Percentiles rank a stretch among this genome's conserved stretches.
Conservation (phyloP, 92 coral and sea anemone genomes). For the Epizoanthus scotinus region DNA sequence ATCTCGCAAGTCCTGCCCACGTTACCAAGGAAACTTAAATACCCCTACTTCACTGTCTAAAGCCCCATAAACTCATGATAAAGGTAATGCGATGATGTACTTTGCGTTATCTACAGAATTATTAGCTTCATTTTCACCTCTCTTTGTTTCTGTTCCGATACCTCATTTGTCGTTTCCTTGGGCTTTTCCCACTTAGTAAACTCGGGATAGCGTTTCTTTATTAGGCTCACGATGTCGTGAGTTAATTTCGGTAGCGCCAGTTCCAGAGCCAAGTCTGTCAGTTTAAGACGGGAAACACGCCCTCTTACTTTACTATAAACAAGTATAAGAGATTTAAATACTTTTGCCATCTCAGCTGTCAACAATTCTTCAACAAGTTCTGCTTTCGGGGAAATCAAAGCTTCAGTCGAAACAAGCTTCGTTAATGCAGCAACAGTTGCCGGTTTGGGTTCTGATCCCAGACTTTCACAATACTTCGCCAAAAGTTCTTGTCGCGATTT, state of each 20-base stretch:
- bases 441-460: not conserved
- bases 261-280: slow-evolving; percentile 41
- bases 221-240: slow-evolving; percentile 19
- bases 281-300: not conserved
- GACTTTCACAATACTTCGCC: slow-evolving; percentile 12
- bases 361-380: slow-evolving; percentile 22
- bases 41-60: too few relatives aligned
- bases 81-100: too few relatives aligned
- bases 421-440: slow-evolving; percentile 5
- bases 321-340: not conserved
- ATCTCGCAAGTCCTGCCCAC: too few relatives aligned
- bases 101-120: too few relatives aligned
- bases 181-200: slow-evolving; percentile 56
- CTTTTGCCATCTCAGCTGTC: not conserved
- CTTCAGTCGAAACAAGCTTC: slow-evolving; percentile 1
- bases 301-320: not conserved
- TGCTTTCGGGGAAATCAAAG: slow-evolving; percentile 5
- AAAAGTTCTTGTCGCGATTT: slow-evolving; percentile 8
- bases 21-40: too few relatives aligned
- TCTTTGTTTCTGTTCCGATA: not conserved
- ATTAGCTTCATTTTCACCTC: not conserved
- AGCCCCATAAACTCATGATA: too few relatives aligned
- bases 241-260: slow-evolving; percentile 48
- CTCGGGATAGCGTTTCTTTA: slow-evolving; percentile 20
- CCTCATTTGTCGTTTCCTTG: slow-evolving; percentile 1